phyloP scores from a whole-genome alignment of 2,113 vertebrate genomes.

The Phycodurus eques region DNA sequence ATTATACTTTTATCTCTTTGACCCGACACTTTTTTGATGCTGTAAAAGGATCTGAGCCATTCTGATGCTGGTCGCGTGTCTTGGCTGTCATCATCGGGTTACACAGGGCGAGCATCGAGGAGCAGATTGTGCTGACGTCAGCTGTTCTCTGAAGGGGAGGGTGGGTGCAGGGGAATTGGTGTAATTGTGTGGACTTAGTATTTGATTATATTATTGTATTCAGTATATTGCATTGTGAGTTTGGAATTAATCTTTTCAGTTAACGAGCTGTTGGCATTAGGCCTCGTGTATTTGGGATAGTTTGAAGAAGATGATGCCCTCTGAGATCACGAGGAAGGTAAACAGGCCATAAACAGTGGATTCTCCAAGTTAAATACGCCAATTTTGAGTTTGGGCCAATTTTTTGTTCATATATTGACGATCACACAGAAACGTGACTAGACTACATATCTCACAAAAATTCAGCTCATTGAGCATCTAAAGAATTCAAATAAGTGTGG shows the following conservation, averaged over 20 bases:
- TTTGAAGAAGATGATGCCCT: not conserved
- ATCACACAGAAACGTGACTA: too few species aligned
- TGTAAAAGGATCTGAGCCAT: slow-evolving; percentile 22
- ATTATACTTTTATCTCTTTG: slow-evolving; percentile 15
- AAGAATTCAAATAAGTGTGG: too few species aligned
- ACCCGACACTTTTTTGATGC: slow-evolving; percentile 11
- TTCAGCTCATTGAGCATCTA: too few species aligned
- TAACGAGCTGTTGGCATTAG: not conserved
- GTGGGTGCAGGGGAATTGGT: slow-evolving; percentile 33
- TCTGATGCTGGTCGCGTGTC: slow-evolving; percentile 34
- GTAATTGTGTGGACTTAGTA: slow-evolving; percentile 35
- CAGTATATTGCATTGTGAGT: slow-evolving; percentile 7
- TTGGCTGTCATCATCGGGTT: slow-evolving; percentile 36
- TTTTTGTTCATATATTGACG: too few species aligned
- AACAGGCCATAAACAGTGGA: not conserved
- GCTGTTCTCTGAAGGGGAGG: slow-evolving; percentile 34
- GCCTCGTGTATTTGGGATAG: not conserved
- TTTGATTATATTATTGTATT: slow-evolving; percentile 30
- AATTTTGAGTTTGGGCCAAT: too few species aligned
- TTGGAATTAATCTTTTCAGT: slow-evolving; percentile 18
- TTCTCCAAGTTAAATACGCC: not conserved
- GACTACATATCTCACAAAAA: too few species aligned
- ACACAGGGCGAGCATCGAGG: slow-evolving; percentile 52
- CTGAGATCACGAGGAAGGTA: not conserved
- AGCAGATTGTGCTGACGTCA: slow-evolving; percentile 59